Percentiles rank a stretch among this genome's conserved stretches.
These are phyloP conservation scores for Grantiella picta DNA, from an alignment of 2,113 vertebrate genomes.

Conservation along the genomic window DNA sequence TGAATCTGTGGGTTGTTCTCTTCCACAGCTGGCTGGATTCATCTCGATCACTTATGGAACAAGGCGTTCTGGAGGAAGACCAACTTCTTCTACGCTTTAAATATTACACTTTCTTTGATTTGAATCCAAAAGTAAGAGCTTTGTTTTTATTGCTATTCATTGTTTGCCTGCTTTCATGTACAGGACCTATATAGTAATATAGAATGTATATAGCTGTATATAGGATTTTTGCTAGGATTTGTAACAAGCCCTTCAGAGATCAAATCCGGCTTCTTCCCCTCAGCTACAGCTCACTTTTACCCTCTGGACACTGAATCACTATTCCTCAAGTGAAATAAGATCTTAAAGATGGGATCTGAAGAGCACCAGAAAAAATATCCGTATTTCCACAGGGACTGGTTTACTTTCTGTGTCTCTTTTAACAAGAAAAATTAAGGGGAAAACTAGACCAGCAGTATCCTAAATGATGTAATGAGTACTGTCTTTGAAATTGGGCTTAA, in stretches of 20 bases:
- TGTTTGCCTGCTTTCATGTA: conserved; percentile 3
- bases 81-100: conserved; percentile 91
- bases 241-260: not conserved
- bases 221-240: not conserved
- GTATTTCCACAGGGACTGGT: not conserved
- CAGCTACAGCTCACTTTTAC: not conserved
- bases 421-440: not conserved
- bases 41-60: conserved; percentile 95
- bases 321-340: not conserved
- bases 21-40: conserved; percentile 92
- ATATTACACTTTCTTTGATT: conserved; percentile 97
- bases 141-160: not conserved
- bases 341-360: not conserved
- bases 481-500: not conserved
- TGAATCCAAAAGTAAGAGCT: conserved; percentile 93
- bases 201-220: not conserved
- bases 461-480: not conserved
- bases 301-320: not conserved
- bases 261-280: not conserved
- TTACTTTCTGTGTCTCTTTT: not conserved
- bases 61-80: conserved; percentile 87
- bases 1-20: conserved; percentile 16
- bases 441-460: not conserved
- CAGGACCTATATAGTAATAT: not conserved
- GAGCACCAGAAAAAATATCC: not conserved